Evolutionary conservation across 2,113 vertebrate species (phyloP).

Genomic region (Crotalus tigris): DNA sequence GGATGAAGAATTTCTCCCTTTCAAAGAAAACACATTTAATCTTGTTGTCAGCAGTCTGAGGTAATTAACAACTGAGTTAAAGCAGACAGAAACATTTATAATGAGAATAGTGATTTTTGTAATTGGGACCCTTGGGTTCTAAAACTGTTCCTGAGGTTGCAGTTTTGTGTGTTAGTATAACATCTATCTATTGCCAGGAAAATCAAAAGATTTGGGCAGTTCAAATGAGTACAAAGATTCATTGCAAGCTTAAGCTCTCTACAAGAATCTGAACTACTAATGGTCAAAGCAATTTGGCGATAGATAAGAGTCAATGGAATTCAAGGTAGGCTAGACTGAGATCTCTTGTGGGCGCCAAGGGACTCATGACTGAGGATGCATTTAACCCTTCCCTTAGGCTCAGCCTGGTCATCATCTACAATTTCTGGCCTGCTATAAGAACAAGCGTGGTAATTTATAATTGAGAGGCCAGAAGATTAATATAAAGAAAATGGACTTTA

Average conservation of each 20-base stretch:
- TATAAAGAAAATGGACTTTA: not conserved
- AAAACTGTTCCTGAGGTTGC: not conserved
- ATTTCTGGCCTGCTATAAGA: not conserved
- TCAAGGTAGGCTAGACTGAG: not conserved
- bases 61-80: constrained; percentile 59
- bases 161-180: not conserved
- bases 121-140: not conserved
- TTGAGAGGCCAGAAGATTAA: not conserved
- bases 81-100: not conserved
- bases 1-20: constrained; percentile 95
- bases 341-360: not conserved
- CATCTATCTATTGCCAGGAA: not conserved
- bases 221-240: not conserved
- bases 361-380: too few relatives aligned
- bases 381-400: not conserved
- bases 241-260: not conserved
- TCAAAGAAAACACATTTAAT: constrained; percentile 88
- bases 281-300: not conserved
- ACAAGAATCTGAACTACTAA: not conserved
- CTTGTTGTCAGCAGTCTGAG: constrained; percentile 92
- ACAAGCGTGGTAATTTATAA: not conserved
- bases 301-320: not conserved
- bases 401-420: not conserved
- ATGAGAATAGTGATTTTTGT: not conserved
- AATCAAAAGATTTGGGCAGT: not conserved